phyloP scores from a whole-genome alignment of 2,797 vertebrate genomes.

The Enteromius mattozi region DNA sequence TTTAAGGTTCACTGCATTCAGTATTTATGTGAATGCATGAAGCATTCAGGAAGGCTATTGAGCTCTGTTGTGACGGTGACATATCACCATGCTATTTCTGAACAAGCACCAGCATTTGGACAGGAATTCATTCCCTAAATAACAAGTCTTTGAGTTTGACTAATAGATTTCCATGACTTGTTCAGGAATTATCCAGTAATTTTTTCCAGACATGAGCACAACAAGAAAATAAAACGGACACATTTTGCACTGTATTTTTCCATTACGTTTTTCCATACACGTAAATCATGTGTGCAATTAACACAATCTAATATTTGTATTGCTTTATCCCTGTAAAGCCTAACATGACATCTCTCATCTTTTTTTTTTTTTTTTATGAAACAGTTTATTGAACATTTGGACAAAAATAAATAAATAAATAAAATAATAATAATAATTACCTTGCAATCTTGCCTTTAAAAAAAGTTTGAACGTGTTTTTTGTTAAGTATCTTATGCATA shows the following conservation, averaged over 20 bases:
- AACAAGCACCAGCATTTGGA: not conserved
- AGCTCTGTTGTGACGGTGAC: not conserved
- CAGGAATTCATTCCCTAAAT: not conserved
- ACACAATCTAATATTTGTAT: not conserved
- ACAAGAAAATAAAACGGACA: not conserved
- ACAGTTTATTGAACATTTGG: not conserved
- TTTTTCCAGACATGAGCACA: not conserved
- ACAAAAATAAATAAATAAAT: not conserved
- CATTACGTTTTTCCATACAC: not conserved
- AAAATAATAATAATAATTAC: not conserved
- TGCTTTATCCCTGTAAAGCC: not conserved
- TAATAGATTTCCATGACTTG: not conserved
- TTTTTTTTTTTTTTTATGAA: not conserved
- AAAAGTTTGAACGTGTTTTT: not conserved
- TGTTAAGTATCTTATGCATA: not conserved
- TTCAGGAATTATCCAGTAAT: not conserved
- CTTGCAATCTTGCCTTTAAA: not conserved
- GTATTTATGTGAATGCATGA: not conserved
- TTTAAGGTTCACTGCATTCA: not conserved
- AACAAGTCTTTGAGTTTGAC: not conserved
- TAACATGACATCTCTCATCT: not conserved
- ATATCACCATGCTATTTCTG: not conserved
- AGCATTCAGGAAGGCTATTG: not conserved
- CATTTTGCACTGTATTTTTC: not conserved
- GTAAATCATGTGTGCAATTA: not conserved